Conservation (phyloP, 2,888 invertebrate genomes). For the Keiferia lycopersicella region DNA sequence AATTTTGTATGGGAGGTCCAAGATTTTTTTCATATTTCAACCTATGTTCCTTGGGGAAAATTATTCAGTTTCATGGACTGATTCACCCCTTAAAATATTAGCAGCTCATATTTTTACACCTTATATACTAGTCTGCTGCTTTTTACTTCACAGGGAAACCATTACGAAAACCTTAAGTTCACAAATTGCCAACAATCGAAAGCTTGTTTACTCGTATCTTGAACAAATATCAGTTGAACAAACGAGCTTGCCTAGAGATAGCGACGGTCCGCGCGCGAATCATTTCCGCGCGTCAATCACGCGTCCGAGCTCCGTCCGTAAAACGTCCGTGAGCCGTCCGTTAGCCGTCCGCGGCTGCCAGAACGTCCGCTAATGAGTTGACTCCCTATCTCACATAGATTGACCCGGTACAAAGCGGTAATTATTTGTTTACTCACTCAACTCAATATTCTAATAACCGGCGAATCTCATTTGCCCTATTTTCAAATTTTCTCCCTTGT, state of each 20-base stretch:
- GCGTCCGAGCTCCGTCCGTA: slow-evolving; percentile 46
- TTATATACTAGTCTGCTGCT: no score
- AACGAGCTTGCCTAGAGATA: slow-evolving; percentile 64
- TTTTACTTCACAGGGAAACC: not conserved
- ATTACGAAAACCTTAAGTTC: not conserved
- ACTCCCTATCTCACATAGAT: slow-evolving; percentile 50
- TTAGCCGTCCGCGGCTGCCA: slow-evolving; percentile 35
- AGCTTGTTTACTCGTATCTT: slow-evolving; percentile 21
- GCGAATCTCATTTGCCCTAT: no score
- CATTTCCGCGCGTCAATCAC: slow-evolving; percentile 79
- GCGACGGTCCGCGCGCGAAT: slow-evolving; percentile 44
- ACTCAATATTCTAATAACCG: no score
- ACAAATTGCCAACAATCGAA: slow-evolving; percentile 13
- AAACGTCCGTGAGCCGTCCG: slow-evolving; percentile 43
- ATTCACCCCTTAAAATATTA: no score
- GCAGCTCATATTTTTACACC: no score
- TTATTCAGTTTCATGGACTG: no score
- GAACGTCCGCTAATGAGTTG: slow-evolving; percentile 72
- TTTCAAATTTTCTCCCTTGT: no score
- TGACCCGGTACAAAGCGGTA: slow-evolving; percentile 26
- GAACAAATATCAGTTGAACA: slow-evolving; percentile 61
- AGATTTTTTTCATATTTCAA: no score
- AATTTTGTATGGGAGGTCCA: no score
- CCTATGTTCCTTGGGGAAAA: no score
- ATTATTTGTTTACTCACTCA: slow-evolving; percentile 42